These are phyloP conservation scores for Phortica magna DNA, from an alignment of 2,888 invertebrate genomes.

Conservation along the genomic window DNA sequence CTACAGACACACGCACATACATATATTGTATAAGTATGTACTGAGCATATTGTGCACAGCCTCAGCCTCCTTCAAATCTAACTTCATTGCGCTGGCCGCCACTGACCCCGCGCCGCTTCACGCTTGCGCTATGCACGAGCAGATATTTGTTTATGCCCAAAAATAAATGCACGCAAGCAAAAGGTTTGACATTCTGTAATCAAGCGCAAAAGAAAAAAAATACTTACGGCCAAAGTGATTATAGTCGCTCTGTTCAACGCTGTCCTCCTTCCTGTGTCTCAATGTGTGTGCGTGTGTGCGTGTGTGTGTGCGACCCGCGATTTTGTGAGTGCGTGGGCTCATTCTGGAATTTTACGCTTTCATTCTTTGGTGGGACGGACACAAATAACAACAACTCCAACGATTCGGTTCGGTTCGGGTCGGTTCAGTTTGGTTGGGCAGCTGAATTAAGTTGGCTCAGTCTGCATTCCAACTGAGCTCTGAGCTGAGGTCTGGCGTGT, in stretches of 20 bases:
- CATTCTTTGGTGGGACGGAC: constrained; percentile 8
- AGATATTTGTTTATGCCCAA: constrained; percentile 61
- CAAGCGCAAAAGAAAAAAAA: constrained; percentile 15
- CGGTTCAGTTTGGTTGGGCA: no score
- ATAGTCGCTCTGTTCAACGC: constrained; percentile 11
- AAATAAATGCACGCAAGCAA: constrained; percentile 25
- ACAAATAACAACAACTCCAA: neutral
- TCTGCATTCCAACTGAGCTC: no score
- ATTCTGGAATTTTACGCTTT: constrained; percentile 73
- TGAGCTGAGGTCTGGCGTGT: no score
- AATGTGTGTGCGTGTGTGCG: constrained; percentile 3
- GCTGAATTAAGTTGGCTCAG: no score
- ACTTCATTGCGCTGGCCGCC: constrained; percentile 35
- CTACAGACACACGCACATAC: no score
- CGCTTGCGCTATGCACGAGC: constrained; percentile 19
- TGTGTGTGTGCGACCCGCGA: constrained; percentile 54
- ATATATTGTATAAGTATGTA: neutral
- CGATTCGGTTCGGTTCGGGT: no score
- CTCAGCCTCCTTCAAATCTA: neutral
- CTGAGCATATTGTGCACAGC: neutral
- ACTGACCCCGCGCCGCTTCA: neutral
- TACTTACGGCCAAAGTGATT: constrained; percentile 17
- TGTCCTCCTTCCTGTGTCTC: neutral
- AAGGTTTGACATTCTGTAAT: constrained; percentile 31
- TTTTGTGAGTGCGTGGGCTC: constrained; percentile 65